Conservation (phyloP, 2,888 invertebrate species). For the Stenodema calcarata region DNA sequence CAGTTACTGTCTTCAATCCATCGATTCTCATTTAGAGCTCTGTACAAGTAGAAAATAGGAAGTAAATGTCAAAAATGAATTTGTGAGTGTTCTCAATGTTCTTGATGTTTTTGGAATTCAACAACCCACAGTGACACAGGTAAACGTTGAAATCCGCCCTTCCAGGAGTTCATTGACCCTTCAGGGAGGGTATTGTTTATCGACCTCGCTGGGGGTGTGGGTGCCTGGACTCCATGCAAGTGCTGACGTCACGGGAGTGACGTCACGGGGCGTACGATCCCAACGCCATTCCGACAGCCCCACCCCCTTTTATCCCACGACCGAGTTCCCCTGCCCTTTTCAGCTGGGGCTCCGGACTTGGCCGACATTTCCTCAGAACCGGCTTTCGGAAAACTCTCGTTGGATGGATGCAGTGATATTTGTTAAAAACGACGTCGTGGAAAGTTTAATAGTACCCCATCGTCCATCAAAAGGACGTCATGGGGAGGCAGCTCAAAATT, state of each 20-base stretch:
- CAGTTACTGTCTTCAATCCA: too few relatives aligned
- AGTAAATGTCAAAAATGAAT: too few relatives aligned
- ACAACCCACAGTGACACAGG: too few relatives aligned
- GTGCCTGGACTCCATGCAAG: slow-evolving; percentile 18
- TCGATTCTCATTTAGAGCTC: too few relatives aligned
- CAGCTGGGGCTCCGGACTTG: background rate
- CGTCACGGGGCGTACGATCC: background rate
- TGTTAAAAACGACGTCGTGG: background rate
- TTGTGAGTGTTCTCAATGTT: too few relatives aligned
- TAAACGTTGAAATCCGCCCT: background rate
- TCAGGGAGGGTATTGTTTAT: slow-evolving; percentile 25
- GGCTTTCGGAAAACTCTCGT: background rate
- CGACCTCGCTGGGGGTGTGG: slow-evolving; percentile 24
- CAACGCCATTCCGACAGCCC: background rate
- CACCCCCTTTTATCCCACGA: background rate
- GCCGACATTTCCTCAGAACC: background rate
- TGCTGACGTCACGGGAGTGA: slow-evolving; percentile 15
- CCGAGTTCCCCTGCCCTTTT: slow-evolving; percentile 7
- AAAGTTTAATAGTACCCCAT: too few relatives aligned
- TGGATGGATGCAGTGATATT: too few relatives aligned
- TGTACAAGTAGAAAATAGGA: too few relatives aligned
- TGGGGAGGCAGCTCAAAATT: too few relatives aligned
- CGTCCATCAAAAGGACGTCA: too few relatives aligned
- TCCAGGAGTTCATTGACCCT: background rate
- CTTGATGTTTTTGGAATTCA: too few relatives aligned